Evolutionary conservation across 2,113 vertebrate species (phyloP).

Genomic region (Austrofundulus limnaeus): DNA sequence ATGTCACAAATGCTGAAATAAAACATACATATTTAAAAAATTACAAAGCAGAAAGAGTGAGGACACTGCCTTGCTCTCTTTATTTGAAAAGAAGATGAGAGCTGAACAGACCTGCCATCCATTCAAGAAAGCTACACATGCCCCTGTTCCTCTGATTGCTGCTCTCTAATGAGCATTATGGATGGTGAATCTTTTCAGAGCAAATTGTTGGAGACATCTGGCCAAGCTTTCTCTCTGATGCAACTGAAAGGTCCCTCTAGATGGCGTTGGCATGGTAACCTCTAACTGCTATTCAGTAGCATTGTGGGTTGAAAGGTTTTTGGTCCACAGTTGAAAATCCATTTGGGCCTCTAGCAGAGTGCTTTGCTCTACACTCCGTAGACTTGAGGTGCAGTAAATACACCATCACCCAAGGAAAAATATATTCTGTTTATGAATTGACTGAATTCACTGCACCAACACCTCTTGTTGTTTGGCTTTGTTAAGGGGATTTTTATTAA

Average conservation of each 20-base stretch:
- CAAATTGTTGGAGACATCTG: conserved; percentile 99
- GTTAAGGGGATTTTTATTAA: conserved; percentile 55
- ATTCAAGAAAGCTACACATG: conserved; percentile 77
- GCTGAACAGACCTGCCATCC: conserved; percentile 23
- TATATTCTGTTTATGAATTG: conserved; percentile 78
- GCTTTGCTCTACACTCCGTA: conserved; percentile 70
- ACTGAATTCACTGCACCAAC: conserved; percentile 72
- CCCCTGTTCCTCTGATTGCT: conserved; percentile 87
- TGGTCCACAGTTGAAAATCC: conserved; percentile 96
- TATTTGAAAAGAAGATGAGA: conserved; percentile 25
- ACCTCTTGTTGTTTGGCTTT: conserved; percentile 60
- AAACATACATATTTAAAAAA: conserved; percentile 93
- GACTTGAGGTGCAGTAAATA: conserved; percentile 81
- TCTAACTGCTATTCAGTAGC: conserved; percentile 94
- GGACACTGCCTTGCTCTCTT: conserved; percentile 33
- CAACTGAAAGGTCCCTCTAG: conserved; percentile 90
- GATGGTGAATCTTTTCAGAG: conserved; percentile 91
- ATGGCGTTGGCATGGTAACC: conserved; percentile 98
- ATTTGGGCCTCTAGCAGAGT: conserved; percentile 92
- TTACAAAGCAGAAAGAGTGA: conserved; percentile 74
- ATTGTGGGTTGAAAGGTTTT: conserved; percentile 92
- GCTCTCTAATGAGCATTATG: conserved; percentile 91
- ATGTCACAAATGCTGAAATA: conserved; percentile 86
- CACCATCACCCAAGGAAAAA: conserved; percentile 69
- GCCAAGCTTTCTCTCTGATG: conserved; percentile 92